Evolutionary conservation across 2,797 vertebrate genomes (phyloP).

Genomic region (Gymnoscopelus microlampas): DNA sequence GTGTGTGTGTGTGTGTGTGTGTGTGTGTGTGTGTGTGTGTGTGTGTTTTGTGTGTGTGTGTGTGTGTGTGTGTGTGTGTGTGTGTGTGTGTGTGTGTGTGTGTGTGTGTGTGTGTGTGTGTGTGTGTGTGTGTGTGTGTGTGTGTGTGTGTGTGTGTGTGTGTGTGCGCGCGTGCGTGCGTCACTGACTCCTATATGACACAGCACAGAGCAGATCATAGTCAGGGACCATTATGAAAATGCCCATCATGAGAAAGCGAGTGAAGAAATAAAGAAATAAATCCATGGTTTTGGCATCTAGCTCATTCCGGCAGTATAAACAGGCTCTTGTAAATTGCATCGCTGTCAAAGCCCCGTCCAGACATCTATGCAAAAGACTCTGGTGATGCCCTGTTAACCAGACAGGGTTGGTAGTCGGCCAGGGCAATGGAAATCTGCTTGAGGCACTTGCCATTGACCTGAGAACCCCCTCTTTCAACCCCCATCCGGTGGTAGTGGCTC

Average conservation of each 20-base stretch:
- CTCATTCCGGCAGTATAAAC: constrained; percentile 15
- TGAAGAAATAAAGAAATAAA: not conserved
- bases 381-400: constrained; percentile 36
- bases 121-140: too few relatives aligned
- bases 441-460: constrained; percentile 43
- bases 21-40: too few relatives aligned
- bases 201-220: constrained; percentile 21
- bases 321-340: constrained; percentile 11
- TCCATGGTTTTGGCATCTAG: constrained; percentile 15
- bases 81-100: not conserved
- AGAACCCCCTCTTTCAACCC: constrained; percentile 1
- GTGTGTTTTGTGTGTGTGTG: too few relatives aligned
- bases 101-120: not conserved
- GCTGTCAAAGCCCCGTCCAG: constrained; percentile 24
- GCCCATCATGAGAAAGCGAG: constrained; percentile 12
- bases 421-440: constrained; percentile 28
- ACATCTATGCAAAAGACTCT: constrained; percentile 3
- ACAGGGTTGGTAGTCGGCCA: constrained; percentile 39
- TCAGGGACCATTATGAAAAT: constrained; percentile 28
- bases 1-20: not conserved
- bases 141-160: too few relatives aligned
- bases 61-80: too few relatives aligned
- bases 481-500: too few relatives aligned
- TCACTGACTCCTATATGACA: constrained; percentile 15
- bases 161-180: too few relatives aligned